Conservation (phyloP, 2,888 invertebrate genomes). For the Chymomyza amoena region DNA sequence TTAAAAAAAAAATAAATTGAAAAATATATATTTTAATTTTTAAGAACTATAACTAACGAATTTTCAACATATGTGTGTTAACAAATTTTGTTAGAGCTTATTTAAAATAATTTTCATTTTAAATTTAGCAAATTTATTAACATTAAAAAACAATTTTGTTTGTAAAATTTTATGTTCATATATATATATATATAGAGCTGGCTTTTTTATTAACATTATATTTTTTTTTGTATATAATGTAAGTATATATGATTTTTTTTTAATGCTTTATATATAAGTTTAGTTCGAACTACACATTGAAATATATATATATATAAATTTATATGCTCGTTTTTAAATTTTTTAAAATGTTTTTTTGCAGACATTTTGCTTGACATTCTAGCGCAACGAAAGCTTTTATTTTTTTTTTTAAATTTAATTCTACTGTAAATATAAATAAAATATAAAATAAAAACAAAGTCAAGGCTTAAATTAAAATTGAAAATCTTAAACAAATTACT, state of each 20-base stretch:
- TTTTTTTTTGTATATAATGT: background rate
- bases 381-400: slow-evolving; percentile 4
- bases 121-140: slow-evolving; percentile 32
- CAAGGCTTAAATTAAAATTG: background rate
- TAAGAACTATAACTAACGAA: slow-evolving; percentile 34
- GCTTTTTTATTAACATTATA: slow-evolving; percentile 18
- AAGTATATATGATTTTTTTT: slow-evolving; percentile 40
- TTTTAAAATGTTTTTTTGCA: slow-evolving; percentile 26
- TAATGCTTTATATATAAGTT: slow-evolving; percentile 25
- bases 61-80: slow-evolving; percentile 8
- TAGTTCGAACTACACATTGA: slow-evolving; percentile 58
- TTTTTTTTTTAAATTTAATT: background rate
- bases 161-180: slow-evolving; percentile 7
- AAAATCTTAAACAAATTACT: background rate
- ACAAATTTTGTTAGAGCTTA: slow-evolving; percentile 13
- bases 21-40: slow-evolving; percentile 11
- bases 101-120: background rate
- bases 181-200: slow-evolving; percentile 16
- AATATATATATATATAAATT: slow-evolving; percentile 34
- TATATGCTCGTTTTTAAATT: slow-evolving; percentile 35
- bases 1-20: background rate
- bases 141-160: slow-evolving; percentile 44
- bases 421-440: background rate
- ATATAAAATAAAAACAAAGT: background rate
- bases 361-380: slow-evolving; percentile 21